Conservation (phyloP, 1,140 invertebrate genomes). For the Brachystomella parvula region DNA sequence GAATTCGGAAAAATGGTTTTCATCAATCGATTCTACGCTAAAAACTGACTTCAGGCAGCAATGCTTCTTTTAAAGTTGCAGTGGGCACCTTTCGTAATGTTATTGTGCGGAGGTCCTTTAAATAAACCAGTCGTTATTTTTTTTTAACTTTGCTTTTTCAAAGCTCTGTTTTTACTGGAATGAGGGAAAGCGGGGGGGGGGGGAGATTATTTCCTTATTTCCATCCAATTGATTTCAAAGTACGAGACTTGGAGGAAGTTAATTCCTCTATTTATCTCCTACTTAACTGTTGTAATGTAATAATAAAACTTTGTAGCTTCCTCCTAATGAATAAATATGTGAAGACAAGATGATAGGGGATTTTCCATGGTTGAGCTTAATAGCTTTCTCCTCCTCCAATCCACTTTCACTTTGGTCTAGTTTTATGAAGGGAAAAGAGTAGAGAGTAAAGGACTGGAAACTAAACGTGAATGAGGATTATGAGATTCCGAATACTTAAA, state of each 20-base stretch:
- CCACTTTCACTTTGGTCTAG: too few species aligned
- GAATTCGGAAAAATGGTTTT: too few species aligned
- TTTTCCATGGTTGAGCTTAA: neutral
- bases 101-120: neutral
- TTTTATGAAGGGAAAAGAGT: too few species aligned
- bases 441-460: too few species aligned
- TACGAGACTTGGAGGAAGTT: too few species aligned
- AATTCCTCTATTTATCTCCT: neutral
- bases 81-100: too few species aligned
- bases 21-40: too few species aligned
- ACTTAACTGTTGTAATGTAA: neutral
- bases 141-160: neutral
- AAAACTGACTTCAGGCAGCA: too few species aligned
- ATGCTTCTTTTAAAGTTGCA: too few species aligned
- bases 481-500: too few species aligned
- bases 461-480: too few species aligned
- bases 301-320: neutral
- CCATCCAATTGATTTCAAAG: neutral
- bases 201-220: neutral
- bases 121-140: neutral
- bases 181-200: neutral
- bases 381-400: neutral
- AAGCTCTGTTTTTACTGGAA: neutral
- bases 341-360: neutral
- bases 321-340: constrained; percentile 28